Conservation (phyloP, 2,113 vertebrate genomes). For the Brachyhypopomus occidentalis region DNA sequence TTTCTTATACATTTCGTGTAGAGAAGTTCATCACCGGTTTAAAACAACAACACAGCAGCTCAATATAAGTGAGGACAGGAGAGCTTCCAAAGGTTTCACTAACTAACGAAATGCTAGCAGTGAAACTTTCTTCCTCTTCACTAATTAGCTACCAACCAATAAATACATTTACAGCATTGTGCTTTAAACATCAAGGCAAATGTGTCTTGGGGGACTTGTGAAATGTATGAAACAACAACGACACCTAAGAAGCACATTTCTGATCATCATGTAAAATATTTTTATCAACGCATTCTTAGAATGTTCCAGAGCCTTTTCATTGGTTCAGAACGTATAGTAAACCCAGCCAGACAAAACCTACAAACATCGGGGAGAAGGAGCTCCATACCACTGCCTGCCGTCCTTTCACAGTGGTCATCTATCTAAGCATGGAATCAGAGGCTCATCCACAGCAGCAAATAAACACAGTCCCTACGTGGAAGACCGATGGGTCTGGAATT, state of each 20-base stretch:
- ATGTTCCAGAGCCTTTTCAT: slow-evolving; percentile 18
- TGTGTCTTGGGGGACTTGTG: slow-evolving; percentile 31
- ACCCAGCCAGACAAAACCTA: slow-evolving; percentile 14
- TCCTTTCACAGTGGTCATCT: slow-evolving; percentile 54
- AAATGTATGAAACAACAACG: not conserved
- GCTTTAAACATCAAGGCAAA: not conserved
- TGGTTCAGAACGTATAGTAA: not conserved
- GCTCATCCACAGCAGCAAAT: slow-evolving; percentile 59
- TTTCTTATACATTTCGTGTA: not conserved
- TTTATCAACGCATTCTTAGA: slow-evolving; percentile 6
- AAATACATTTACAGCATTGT: slow-evolving; percentile 33
- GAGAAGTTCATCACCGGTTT: slow-evolving; percentile 9
- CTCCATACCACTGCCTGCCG: slow-evolving; percentile 4
- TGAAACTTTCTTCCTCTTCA: slow-evolving; percentile 25
- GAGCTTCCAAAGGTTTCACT: slow-evolving; percentile 36
- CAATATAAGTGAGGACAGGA: slow-evolving; percentile 35
- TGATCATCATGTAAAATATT: not conserved
- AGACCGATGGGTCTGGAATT: slow-evolving; percentile 62
- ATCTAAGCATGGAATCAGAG: slow-evolving; percentile 52
- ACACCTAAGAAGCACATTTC: slow-evolving; percentile 18
- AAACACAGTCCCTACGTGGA: slow-evolving; percentile 53
- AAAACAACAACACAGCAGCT: slow-evolving; percentile 1
- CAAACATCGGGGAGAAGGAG: not conserved
- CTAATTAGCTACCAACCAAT: slow-evolving; percentile 48
- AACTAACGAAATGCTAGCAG: slow-evolving; percentile 29